Evolutionary conservation across 2,113 vertebrate species (phyloP).

Genomic region (Baryphthengus martii): DNA sequence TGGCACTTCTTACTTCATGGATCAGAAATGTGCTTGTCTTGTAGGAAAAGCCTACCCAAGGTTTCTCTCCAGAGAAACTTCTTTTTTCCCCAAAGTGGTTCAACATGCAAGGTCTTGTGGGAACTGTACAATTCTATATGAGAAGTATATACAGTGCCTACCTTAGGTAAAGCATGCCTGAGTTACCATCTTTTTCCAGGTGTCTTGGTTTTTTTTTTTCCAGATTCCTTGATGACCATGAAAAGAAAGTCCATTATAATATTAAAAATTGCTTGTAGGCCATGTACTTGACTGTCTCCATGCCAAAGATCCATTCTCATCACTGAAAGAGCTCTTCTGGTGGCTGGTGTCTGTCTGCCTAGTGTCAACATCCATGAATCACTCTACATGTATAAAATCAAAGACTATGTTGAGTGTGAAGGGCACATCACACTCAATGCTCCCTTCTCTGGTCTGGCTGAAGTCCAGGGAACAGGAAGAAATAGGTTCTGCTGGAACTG

Average conservation of each 20-base stretch:
- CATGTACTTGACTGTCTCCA: background rate
- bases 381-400: background rate
- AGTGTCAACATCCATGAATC: background rate
- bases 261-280: background rate
- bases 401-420: background rate
- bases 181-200: background rate
- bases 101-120: background rate
- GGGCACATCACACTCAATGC: accelerated
- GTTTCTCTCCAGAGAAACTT: background rate
- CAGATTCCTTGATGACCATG: background rate
- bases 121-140: background rate
- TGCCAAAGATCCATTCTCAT: background rate
- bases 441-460: background rate
- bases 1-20: background rate
- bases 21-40: background rate
- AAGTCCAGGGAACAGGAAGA: background rate
- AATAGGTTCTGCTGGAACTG: background rate
- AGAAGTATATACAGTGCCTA: background rate
- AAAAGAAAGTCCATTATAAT: background rate
- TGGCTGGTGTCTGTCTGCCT: background rate
- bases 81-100: background rate
- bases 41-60: background rate
- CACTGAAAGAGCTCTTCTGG: background rate
- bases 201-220: too few relatives aligned
- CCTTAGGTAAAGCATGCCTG: background rate